Conservation (phyloP, 2,888 invertebrate genomes). For the Campaea margaritaria region DNA sequence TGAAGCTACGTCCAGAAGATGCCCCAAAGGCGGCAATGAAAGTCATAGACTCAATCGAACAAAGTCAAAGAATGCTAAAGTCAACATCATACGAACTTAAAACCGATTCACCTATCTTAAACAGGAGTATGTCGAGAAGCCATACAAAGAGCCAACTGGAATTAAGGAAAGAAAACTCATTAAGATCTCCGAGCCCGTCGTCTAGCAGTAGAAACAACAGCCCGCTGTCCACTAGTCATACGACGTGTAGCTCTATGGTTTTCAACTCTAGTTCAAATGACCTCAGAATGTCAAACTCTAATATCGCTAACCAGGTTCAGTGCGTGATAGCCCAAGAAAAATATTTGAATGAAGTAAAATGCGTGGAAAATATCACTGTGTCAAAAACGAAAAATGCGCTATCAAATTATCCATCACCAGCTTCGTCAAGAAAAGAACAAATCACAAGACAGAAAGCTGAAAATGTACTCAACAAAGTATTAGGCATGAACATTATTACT, state of each 20-base stretch:
- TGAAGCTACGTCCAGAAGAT: constrained; percentile 79
- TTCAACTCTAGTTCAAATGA: constrained; percentile 82
- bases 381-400: constrained; percentile 67
- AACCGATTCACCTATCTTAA: constrained; percentile 75
- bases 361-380: constrained; percentile 79
- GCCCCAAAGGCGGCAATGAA: constrained; percentile 76
- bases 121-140: constrained; percentile 65
- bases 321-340: constrained; percentile 84
- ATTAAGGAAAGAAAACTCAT: constrained; percentile 73
- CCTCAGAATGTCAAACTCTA: constrained; percentile 79
- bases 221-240: constrained; percentile 81
- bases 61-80: constrained; percentile 81
- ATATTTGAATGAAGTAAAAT: constrained; percentile 80
- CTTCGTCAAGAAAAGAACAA: constrained; percentile 73
- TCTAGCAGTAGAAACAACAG: constrained; percentile 79
- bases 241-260: constrained; percentile 84
- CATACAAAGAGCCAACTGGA: constrained; percentile 76
- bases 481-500: constrained; percentile 79
- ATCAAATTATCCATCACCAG: constrained; percentile 70
- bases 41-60: constrained; percentile 81
- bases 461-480: constrained; percentile 78
- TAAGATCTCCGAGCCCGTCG: constrained; percentile 77
- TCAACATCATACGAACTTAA: constrained; percentile 80
- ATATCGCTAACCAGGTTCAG: constrained; percentile 79
- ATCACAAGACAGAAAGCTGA: constrained; percentile 80